Conservation (phyloP, 2,113 vertebrate species). For the Actenoides hombroni region DNA sequence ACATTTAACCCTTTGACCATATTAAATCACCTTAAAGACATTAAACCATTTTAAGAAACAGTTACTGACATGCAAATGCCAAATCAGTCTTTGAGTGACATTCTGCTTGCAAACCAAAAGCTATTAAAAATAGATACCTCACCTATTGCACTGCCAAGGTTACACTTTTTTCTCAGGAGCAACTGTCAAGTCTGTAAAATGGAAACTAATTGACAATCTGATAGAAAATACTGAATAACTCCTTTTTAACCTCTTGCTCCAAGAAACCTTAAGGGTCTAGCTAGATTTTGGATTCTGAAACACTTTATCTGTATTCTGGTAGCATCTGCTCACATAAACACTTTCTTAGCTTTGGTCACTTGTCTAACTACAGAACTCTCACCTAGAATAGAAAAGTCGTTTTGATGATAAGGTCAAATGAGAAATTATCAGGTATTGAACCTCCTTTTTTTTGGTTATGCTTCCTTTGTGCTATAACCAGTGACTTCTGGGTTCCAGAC, state of each 20-base stretch:
- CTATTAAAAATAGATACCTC: conserved; percentile 44
- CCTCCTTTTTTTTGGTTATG: background rate
- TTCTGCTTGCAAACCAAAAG: background rate
- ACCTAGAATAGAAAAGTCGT: background rate
- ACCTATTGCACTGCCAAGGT: background rate
- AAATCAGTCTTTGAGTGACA: conserved; percentile 20
- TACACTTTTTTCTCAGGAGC: conserved; percentile 16
- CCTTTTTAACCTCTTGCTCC: background rate
- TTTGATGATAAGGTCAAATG: background rate
- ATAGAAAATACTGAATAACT: background rate
- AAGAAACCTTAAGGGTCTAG: background rate
- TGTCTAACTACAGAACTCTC: background rate
- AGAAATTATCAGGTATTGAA: background rate
- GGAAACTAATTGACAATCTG: background rate
- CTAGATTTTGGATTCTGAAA: background rate
- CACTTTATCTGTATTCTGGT: background rate
- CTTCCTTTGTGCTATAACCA: background rate
- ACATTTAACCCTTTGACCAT: background rate
- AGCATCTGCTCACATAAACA: background rate
- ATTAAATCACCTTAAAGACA: background rate
- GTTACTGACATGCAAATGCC: background rate
- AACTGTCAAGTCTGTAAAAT: conserved; percentile 12
- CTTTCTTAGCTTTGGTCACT: background rate
- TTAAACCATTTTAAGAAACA: conserved; percentile 17
- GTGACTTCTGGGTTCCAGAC: background rate